Percentiles rank a stretch among this genome's conserved stretches.
Conservation (phyloP, 2,113 vertebrate genomes). For the Callipepla californica region DNA sequence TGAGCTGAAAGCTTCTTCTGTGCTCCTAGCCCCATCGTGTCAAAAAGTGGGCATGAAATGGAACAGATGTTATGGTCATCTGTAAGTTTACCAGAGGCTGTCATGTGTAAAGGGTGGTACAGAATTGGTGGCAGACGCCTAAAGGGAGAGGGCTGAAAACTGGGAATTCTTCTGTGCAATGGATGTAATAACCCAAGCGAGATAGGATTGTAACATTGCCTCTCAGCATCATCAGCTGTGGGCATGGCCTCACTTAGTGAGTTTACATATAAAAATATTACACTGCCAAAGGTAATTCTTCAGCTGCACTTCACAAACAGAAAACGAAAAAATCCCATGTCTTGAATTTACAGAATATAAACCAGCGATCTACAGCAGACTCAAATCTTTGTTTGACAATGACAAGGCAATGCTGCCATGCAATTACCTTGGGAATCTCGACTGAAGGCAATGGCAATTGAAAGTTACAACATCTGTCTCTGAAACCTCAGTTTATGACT, state of each 20-base stretch:
- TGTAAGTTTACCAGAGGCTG: not conserved
- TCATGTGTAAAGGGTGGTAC: not conserved
- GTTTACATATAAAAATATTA: not conserved
- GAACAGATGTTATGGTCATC: not conserved
- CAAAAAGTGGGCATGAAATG: not conserved
- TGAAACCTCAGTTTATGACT: not conserved
- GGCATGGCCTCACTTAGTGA: not conserved
- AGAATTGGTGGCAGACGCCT: not conserved
- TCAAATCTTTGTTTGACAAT: slow-evolving; percentile 9
- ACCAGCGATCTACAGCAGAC: not conserved
- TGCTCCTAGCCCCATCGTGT: not conserved
- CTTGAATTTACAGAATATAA: slow-evolving; percentile 4
- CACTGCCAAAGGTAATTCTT: not conserved
- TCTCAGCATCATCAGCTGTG: not conserved
- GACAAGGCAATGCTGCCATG: not conserved
- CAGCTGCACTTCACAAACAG: not conserved
- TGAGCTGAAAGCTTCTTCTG: not conserved
- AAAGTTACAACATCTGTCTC: slow-evolving; percentile 18
- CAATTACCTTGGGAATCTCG: not conserved
- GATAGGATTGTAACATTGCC: not conserved
- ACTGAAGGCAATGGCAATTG: not conserved
- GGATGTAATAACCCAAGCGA: not conserved
- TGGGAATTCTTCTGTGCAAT: not conserved
- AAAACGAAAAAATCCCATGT: slow-evolving; percentile 1
- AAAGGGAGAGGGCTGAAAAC: not conserved